A percentile compares a stretch with the other conserved stretches of the same genome.
Evolutionary conservation across 2,888 invertebrate genomes (phyloP).

Genomic region (Nomada lathburiana): DNA sequence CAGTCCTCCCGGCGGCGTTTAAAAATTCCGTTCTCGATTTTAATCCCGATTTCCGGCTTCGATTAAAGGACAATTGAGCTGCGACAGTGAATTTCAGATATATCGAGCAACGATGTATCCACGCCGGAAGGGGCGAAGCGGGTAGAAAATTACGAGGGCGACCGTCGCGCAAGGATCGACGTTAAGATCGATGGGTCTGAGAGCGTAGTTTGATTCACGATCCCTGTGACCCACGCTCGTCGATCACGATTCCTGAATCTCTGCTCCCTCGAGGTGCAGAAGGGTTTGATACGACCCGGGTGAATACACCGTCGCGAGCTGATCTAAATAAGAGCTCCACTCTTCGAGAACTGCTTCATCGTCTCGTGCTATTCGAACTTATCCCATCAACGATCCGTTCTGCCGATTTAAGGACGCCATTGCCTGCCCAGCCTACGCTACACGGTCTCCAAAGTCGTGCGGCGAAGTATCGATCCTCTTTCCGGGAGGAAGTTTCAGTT

Average conservation of each 20-base stretch:
- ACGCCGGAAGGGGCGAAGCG: constrained; percentile 7
- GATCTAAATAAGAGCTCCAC: constrained; percentile 4
- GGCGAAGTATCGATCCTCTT: constrained; percentile 30
- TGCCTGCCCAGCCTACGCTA: constrained; percentile 8
- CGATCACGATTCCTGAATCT: neutral
- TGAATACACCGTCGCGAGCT: neutral
- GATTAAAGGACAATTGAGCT: too few species aligned
- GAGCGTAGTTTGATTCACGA: constrained; percentile 9
- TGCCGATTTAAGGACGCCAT: constrained; percentile 29
- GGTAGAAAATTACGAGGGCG: constrained; percentile 28
- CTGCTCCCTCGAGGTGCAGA: neutral
- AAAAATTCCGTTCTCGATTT: constrained; percentile 7
- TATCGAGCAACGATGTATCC: constrained; percentile 34
- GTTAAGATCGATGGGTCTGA: constrained; percentile 6
- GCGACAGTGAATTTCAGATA: neutral
- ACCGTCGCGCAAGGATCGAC: constrained; percentile 6
- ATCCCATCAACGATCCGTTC: constrained; percentile 7
- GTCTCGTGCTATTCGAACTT: neutral
- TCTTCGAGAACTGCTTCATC: neutral
- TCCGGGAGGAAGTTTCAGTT: constrained; percentile 12
- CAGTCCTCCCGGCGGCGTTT: neutral
- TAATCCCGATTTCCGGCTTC: too few species aligned
- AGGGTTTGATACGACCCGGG: neutral
- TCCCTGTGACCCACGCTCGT: neutral
- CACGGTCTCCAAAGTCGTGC: neutral